Evolutionary conservation across 2,113 vertebrate genomes (phyloP), one percentile per base, ranked within the genome.

Genomic region (Crypturellus undulatus): DNA sequence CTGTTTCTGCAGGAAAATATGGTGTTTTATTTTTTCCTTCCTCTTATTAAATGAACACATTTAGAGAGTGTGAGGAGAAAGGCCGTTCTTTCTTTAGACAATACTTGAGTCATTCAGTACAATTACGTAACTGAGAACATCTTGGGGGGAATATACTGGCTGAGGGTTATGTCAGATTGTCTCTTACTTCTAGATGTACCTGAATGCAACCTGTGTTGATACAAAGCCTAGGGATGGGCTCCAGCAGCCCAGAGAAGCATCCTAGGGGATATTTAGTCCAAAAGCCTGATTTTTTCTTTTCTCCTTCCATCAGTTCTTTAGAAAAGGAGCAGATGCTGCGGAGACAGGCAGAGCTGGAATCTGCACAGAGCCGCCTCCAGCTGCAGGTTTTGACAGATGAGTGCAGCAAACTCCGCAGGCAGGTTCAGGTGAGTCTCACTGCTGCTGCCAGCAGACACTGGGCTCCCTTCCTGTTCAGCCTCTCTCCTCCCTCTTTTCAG

Each of bases 361-460:
- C 99, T 0, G 99, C 99, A 5, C 98, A 99, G 97, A 99, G 98
- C 96, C 98, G 99, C 8, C 98, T 99, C 24, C 98, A 98, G 71
- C 90, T 99, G 84, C 99, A 99, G 96, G 98, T 99, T 12, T 93
- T 99, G 91, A 98, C 98, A 24, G 98, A 98, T 9, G 98, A 99
- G 51, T 99, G 98, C 40, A 98, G 97, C 63, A 99, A 98, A 88
- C 98, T 99, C 54, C 98, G 97, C 56, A 98, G 89, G 67, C 98
- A 98, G 93, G 94, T 99, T 40, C 98, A 99, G 98, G 99, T 99
- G 96, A 49, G 96, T 82, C 60, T 72, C 8, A 19, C 26, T 49
- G 16, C 24, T 4, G 4, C 28, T 56, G 11, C 34, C 45, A 2
- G 28, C 5, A 12, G 18, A 11, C 45, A n/a, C 30, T 70, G 40